Base-by-base conservation (phyloP, 2,113 vertebrate species). In the Pseudorhombus dupliciocellatus region DNA sequence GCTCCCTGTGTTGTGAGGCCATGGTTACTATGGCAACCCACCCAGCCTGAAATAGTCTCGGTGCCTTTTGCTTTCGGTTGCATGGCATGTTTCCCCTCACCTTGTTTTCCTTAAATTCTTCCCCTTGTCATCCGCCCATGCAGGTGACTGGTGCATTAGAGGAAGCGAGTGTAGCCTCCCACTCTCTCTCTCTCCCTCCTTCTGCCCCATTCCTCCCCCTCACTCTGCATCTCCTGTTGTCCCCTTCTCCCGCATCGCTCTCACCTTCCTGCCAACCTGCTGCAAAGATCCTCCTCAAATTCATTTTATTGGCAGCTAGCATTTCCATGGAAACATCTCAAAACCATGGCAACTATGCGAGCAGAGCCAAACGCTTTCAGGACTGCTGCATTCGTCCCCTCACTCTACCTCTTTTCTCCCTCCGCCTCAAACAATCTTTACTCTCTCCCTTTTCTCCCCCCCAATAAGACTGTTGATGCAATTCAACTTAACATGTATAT, bases 271-370 rank as follows among this genome's bases (percentile, higher is more conserved):
- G 82, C 79, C 81, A 87, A 90, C 84, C 88, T 84, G 82, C 88
- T 54, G 87, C 90, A 91, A 81, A 85, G 84, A 91, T 90, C 90
- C 87, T 69, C 81, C 90, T 92, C 89, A 86, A 86, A 90, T 91
- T 90, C 84, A 83, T 92, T 92, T 94, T 93, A 93, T 90, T 94
- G 93, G 93, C 92, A 93, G 92, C 91, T 89, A 90, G 89, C 79
- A 90, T 94, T 93, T 92, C 93, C 93, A 93, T 93, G 93, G 93
- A 92, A 93, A 94, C 93, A 79, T 92, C 86, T 87, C 57, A 89
- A 92, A 93, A 93, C 92, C 93, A 93, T 93, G 89, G 93, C 84
- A 93, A 94, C 92, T 79, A 80, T 90, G 91, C 91, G 87, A 94
- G 89, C 83, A n/a, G 81, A 93, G 91, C 89, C 92, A 90, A 88